Evolutionary conservation across 2,113 vertebrate genomes (phyloP).

Genomic region (Chionis minor): DNA sequence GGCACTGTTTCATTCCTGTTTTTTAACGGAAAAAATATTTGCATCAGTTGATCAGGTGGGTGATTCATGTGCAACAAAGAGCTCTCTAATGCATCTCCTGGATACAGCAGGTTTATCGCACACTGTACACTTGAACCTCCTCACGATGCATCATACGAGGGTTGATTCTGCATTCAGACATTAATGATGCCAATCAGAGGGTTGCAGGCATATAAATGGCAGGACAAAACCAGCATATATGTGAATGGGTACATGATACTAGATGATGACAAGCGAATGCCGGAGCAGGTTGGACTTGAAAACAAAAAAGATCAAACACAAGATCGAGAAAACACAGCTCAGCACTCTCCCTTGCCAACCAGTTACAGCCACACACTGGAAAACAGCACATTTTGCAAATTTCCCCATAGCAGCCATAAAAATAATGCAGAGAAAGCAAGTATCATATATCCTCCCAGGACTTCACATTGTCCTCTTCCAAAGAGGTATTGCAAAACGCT

Average conservation of each 20-base stretch:
- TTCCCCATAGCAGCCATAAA: not conserved
- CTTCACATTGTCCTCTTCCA: not conserved
- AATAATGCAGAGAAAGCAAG: not conserved
- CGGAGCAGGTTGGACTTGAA: not conserved
- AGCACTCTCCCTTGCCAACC: not conserved
- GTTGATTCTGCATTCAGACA: not conserved
- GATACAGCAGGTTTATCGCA: not conserved
- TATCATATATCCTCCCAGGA: not conserved
- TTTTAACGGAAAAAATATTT: not conserved
- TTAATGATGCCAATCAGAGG: not conserved
- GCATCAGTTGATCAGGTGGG: not conserved
- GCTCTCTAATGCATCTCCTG: not conserved
- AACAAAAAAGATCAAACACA: constrained; percentile 6
- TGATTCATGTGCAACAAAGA: not conserved
- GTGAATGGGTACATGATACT: not conserved
- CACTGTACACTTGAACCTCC: not conserved
- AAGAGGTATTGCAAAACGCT: not conserved
- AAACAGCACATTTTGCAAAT: not conserved
- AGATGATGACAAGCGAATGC: not conserved
- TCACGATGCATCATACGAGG: not conserved
- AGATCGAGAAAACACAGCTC: constrained; percentile 12
- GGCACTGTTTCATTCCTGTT: not conserved
- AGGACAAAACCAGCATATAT: not conserved
- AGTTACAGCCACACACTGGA: not conserved
- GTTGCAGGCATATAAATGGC: not conserved